Percentiles rank a stretch among this genome's conserved stretches.
Evolutionary conservation across 2,113 vertebrate species (phyloP).

Genomic region (Brienomyrus brachyistius): DNA sequence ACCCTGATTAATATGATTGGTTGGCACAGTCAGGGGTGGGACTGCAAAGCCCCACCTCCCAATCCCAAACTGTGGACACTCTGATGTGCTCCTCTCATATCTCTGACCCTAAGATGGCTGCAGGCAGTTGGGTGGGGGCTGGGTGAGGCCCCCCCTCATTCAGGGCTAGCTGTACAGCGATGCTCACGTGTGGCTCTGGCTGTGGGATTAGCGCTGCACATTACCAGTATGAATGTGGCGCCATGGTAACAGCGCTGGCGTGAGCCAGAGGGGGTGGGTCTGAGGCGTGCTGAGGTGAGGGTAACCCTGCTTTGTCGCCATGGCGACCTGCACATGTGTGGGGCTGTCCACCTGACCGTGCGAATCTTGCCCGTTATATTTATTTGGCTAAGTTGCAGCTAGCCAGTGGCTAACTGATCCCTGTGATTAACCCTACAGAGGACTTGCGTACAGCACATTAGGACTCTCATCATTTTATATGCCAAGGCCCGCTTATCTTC

Average conservation of each 20-base stretch:
- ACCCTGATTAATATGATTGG: constrained; percentile 15
- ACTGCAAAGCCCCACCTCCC: background rate
- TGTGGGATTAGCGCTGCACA: background rate
- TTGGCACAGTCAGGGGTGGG: background rate
- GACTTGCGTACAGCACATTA: background rate
- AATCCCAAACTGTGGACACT: background rate
- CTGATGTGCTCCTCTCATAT: background rate
- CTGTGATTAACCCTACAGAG: background rate
- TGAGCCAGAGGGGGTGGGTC: background rate
- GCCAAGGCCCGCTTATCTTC: background rate
- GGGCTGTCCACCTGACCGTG: background rate
- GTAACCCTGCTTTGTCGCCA: background rate
- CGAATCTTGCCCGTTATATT: background rate
- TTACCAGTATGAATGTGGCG: background rate
- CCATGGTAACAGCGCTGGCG: background rate
- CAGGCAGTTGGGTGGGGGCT: background rate
- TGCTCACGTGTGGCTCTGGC: background rate
- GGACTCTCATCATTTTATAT: background rate
- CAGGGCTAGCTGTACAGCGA: background rate
- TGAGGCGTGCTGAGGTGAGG: background rate
- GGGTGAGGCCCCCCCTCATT: background rate
- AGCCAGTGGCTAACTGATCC: background rate
- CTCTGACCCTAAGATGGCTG: background rate
- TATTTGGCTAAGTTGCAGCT: background rate
- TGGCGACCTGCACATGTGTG: background rate